Conservation (phyloP, 2,888 invertebrate genomes). For the Crossocerus cetratus region DNA sequence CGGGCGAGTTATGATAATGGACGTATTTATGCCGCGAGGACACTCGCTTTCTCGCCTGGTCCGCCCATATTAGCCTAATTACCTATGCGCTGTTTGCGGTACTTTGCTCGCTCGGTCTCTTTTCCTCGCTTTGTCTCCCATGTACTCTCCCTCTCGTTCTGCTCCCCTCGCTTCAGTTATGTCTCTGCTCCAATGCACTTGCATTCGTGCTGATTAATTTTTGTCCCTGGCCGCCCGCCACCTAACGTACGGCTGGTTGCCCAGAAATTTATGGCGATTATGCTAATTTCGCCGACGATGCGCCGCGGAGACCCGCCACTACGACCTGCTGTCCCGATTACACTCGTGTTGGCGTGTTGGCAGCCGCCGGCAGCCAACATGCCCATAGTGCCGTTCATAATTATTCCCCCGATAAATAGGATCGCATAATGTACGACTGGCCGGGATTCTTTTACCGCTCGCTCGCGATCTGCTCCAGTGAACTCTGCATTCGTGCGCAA, state of each 20-base stretch:
- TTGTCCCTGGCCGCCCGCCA: conserved; percentile 5
- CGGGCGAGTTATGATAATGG: conserved; percentile 54
- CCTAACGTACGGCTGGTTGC: conserved; percentile 17
- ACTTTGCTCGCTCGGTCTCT: conserved; percentile 24
- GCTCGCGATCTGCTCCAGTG: too few species aligned
- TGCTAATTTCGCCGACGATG: background rate
- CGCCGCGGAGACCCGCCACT: background rate
- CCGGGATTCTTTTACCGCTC: too few species aligned
- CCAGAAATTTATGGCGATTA: conserved; percentile 31
- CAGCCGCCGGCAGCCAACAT: too few species aligned
- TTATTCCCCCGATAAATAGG: too few species aligned
- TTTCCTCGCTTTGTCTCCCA: conserved; percentile 19
- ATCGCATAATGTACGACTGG: too few species aligned
- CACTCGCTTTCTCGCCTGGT: conserved; percentile 3
- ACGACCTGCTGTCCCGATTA: too few species aligned
- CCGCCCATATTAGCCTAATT: conserved; percentile 45
- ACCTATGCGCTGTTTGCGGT: conserved; percentile 51
- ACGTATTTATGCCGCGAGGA: conserved; percentile 43
- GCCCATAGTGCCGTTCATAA: too few species aligned
- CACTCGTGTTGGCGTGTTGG: background rate
- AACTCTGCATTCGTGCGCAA: too few species aligned
- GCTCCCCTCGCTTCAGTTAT: background rate
- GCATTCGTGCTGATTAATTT: conserved; percentile 44
- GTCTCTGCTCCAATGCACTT: conserved; percentile 3
- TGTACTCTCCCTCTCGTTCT: background rate